Evolutionary conservation across 2,113 vertebrate species (phyloP).

Genomic region (Hipposideros armiger): DNA sequence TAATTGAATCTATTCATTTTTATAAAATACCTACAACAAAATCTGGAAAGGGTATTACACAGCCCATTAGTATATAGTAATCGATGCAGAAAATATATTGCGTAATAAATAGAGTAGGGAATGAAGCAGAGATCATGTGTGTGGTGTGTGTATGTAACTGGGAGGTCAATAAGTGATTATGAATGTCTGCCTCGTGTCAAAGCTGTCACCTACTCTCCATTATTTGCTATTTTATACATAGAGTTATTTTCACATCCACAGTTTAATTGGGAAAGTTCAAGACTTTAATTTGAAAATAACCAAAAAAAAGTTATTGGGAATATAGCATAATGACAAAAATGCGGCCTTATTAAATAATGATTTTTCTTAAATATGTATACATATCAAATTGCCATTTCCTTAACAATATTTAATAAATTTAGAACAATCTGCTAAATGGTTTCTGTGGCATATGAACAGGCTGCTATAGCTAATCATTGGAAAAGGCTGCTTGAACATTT

Average conservation of each 20-base stretch:
- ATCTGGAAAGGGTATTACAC: slow-evolving; percentile 74
- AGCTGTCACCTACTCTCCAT: not conserved
- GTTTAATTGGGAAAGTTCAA: slow-evolving; percentile 56
- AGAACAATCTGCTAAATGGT: not conserved
- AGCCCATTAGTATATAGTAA: slow-evolving; percentile 78
- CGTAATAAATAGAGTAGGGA: slow-evolving; percentile 62
- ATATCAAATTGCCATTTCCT: not conserved
- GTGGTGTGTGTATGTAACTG: not conserved
- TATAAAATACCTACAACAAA: slow-evolving; percentile 70
- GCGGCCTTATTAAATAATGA: not conserved
- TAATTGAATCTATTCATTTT: slow-evolving; percentile 79
- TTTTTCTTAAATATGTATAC: not conserved
- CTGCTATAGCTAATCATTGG: not conserved
- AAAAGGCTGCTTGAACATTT: not conserved
- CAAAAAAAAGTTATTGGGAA: not conserved
- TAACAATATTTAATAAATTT: slow-evolving; percentile 23
- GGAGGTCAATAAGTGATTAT: not conserved
- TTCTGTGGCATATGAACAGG: not conserved
- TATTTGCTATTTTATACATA: not conserved
- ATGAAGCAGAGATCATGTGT: slow-evolving; percentile 55
- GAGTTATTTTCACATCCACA: not conserved
- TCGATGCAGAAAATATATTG: slow-evolving; percentile 68
- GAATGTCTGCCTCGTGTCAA: slow-evolving; percentile 38
- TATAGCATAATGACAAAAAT: not conserved
- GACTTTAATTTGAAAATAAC: slow-evolving; percentile 16